A percentile compares a stretch with the other conserved stretches of the same genome.
Conservation (phyloP, 2,888 invertebrate genomes). For the Cheilosia impressa region DNA sequence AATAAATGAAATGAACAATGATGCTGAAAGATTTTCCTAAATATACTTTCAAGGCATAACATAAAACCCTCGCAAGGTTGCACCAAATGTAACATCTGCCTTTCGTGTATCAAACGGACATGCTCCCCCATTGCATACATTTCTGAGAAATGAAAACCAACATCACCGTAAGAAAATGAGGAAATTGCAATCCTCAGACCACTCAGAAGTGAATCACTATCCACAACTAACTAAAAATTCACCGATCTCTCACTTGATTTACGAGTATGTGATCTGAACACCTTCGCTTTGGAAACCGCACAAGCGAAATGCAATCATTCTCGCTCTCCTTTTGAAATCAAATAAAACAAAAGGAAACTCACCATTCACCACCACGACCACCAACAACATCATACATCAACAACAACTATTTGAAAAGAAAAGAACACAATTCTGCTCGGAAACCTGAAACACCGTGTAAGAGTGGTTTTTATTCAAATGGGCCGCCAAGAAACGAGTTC, state of each 20-base stretch:
- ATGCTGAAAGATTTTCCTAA: no score
- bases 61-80: no score
- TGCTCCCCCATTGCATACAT: neutral
- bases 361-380: neutral
- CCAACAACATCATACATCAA: no score
- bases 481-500: constrained; percentile 66
- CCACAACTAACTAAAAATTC: neutral
- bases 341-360: neutral
- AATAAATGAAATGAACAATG: no score
- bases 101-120: no score
- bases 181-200: neutral
- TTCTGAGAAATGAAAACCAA: neutral
- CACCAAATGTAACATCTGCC: no score
- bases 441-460: constrained; percentile 36
- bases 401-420: neutral
- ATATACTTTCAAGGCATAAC: no score
- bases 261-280: neutral
- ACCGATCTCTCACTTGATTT: neutral
- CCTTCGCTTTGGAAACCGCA: neutral
- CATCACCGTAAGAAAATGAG: neutral
- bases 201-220: neutral
- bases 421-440: constrained; percentile 12
- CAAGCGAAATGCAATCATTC: neutral
- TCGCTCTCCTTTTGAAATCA: neutral
- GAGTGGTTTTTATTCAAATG: constrained; percentile 45